A percentile compares a stretch with the other conserved stretches of the same genome.
phyloP scores from a whole-genome alignment of 2,797 vertebrate genomes.

The Girardinus metallicus region DNA sequence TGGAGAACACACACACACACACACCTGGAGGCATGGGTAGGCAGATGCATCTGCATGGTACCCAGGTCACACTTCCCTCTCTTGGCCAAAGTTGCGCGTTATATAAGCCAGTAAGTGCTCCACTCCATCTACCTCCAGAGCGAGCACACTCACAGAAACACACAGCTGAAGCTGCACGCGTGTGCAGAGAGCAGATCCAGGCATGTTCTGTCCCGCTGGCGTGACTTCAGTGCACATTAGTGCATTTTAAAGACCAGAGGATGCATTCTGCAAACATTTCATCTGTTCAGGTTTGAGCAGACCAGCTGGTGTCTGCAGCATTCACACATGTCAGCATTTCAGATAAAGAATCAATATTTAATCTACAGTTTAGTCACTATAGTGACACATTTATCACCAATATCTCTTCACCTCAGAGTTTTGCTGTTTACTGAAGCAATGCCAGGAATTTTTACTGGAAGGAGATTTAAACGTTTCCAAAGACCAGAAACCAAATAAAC shows the following conservation, averaged over 20 bases:
- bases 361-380: background rate
- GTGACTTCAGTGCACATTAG: background rate
- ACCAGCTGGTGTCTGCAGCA: background rate
- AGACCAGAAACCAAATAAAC: background rate
- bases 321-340: background rate
- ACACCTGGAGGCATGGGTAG: slow-evolving; percentile 19
- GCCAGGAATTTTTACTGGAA: background rate
- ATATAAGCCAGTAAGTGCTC: slow-evolving; percentile 64
- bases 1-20: slow-evolving; percentile 9
- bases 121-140: slow-evolving; percentile 29
- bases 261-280: background rate
- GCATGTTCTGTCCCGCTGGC: slow-evolving; percentile 2
- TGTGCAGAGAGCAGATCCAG: slow-evolving; percentile 7
- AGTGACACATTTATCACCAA: background rate
- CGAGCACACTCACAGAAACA: slow-evolving; percentile 29
- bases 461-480: background rate
- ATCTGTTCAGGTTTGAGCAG: background rate
- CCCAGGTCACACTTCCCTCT: slow-evolving; percentile 55
- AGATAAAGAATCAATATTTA: background rate
- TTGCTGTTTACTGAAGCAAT: background rate
- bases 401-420: background rate
- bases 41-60: slow-evolving; percentile 58
- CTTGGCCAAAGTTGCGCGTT: slow-evolving; percentile 53
- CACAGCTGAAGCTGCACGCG: background rate
- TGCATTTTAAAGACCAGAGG: background rate